Conservation (phyloP, 2,113 vertebrate species). For the Sterna hirundo region DNA sequence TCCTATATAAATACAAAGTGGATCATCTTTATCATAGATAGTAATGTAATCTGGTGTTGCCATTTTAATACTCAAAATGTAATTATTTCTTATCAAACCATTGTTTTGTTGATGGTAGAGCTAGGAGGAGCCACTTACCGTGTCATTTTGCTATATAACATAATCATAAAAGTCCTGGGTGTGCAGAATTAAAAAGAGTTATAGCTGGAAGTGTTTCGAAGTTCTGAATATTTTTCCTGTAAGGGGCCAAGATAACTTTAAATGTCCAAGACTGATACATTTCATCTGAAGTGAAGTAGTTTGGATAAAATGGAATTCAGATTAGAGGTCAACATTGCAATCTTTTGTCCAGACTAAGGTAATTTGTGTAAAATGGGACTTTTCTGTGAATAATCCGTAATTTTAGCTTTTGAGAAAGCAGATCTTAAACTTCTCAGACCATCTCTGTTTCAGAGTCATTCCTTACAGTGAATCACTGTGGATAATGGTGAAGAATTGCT, state of each 20-base stretch:
- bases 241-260: slow-evolving; percentile 13
- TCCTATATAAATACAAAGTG: neutral
- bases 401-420: slow-evolving; percentile 58
- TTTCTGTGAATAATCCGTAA: slow-evolving; percentile 57
- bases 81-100: neutral
- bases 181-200: neutral
- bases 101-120: neutral
- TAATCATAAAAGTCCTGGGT: neutral
- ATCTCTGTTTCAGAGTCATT: slow-evolving; percentile 44
- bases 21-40: neutral
- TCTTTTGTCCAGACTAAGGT: slow-evolving; percentile 64
- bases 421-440: slow-evolving; percentile 48
- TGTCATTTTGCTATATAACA: neutral
- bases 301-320: slow-evolving; percentile 57
- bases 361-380: slow-evolving; percentile 60
- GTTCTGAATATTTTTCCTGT: neutral
- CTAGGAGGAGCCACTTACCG: neutral
- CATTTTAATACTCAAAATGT: neutral
- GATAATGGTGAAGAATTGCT: slow-evolving; percentile 25
- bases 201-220: neutral
- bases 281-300: slow-evolving; percentile 27
- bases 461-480: neutral
- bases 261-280: slow-evolving; percentile 6
- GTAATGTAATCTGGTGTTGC: neutral
- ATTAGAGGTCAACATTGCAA: slow-evolving; percentile 55